phyloP scores from a whole-genome alignment of 2,888 invertebrate genomes.

The Vannuccia rotundouncinata region DNA sequence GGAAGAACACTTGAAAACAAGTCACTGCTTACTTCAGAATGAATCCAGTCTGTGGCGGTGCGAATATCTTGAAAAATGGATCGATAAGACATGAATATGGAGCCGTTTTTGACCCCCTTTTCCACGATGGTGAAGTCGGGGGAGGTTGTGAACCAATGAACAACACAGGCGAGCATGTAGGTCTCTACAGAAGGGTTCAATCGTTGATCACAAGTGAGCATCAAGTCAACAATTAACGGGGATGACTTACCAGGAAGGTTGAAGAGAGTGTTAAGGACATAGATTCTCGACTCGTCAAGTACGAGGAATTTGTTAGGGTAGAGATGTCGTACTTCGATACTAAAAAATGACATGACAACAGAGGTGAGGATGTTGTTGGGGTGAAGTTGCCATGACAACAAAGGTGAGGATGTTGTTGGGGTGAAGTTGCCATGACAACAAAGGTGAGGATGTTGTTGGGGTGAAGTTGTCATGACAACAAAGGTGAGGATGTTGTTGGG shows the following conservation, averaged over 20 bases:
- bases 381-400: too few relatives aligned
- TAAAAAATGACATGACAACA: too few relatives aligned
- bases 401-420: too few relatives aligned
- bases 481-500: too few relatives aligned
- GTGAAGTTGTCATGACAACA: too few relatives aligned
- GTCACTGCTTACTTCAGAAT: slow-evolving; percentile 45
- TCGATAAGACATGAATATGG: slow-evolving; percentile 85
- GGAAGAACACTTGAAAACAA: neutral
- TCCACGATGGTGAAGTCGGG: slow-evolving; percentile 64
- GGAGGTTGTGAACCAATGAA: slow-evolving; percentile 88
- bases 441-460: too few relatives aligned
- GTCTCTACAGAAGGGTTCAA: slow-evolving; percentile 73
- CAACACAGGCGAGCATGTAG: slow-evolving; percentile 85
- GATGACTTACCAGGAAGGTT: slow-evolving; percentile 68
- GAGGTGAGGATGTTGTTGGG: too few relatives aligned
- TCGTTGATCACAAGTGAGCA: too few relatives aligned
- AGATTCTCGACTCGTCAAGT: slow-evolving; percentile 84
- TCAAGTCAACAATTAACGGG: too few relatives aligned
- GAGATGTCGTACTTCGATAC: slow-evolving; percentile 84
- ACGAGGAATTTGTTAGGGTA: slow-evolving; percentile 96
- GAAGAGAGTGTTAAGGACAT: slow-evolving; percentile 91
- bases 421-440: too few relatives aligned
- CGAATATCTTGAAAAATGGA: slow-evolving; percentile 96
- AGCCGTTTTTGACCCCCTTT: slow-evolving; percentile 34
- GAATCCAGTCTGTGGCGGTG: slow-evolving; percentile 77